Percentiles rank a stretch among this genome's conserved stretches.
Evolutionary conservation across 2,888 invertebrate genomes (phyloP).

Genomic region (Plagiodera versicolora): DNA sequence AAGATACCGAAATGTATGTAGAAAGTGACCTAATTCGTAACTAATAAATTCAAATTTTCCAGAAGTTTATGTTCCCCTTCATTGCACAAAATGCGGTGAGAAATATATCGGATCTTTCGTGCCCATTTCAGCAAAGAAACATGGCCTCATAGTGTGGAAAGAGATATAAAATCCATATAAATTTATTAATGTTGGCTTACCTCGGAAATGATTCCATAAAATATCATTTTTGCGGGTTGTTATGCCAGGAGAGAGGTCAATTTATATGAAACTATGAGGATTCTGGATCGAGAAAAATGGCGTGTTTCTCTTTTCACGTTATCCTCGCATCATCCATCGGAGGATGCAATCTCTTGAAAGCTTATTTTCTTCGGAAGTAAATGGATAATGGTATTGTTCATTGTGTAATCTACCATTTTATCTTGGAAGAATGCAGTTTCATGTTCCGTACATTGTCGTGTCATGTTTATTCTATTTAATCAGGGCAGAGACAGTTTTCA

Average conservation of each 20-base stretch:
- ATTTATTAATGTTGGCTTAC: neutral
- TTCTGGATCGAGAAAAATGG: neutral
- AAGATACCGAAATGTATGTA: too few species aligned
- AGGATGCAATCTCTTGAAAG: neutral
- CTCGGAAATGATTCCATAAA: neutral
- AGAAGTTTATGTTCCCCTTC: too few species aligned
- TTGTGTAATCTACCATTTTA: too few species aligned
- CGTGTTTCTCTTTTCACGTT: neutral
- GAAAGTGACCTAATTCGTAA: too few species aligned
- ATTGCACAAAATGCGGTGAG: neutral
- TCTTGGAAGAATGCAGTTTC: too few species aligned
- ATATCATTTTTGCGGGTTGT: neutral
- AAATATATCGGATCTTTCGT: neutral
- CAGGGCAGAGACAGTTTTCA: too few species aligned
- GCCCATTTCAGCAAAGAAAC: neutral
- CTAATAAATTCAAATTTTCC: neutral
- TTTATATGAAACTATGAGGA: neutral
- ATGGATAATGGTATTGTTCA: too few species aligned
- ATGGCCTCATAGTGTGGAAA: neutral
- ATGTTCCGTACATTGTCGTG: too few species aligned
- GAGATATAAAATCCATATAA: neutral
- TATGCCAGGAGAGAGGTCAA: neutral
- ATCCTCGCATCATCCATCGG: neutral
- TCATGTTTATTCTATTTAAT: too few species aligned
- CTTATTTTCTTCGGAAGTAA: neutral